Base-by-base conservation (phyloP, 1,140 invertebrate genomes). In the Lasioglossum albipes region DNA sequence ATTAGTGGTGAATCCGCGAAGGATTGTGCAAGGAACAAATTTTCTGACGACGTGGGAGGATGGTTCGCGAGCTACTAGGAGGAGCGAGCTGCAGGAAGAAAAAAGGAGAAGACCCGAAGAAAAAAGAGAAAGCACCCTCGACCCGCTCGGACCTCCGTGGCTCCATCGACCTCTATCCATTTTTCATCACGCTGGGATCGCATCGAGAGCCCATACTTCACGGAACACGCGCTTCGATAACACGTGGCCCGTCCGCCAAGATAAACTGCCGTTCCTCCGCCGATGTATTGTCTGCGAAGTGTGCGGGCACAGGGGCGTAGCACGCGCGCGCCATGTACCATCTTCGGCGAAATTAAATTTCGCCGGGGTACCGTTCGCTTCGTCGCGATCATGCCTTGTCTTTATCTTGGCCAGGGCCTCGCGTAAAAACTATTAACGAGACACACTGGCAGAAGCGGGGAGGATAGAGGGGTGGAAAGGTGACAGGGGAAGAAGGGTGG, bases 351-450 rank as follows among this genome's bases (percentile, higher is more conserved):
- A 73, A 79, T 79, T 72, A 54, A 42, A 73, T 79, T 73, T 49
- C 22, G 6, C 10, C 59, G 68, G 27, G 62, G 54, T 54, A 31
- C 18, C 59, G 42, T 69, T 66, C 57, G 57, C 72, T 71, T 20
- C 45, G 27, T 45, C 75, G 65, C 59, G 45, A 57, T 72, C 76
- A 20, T 79, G 76, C 12, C 76, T 59, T 65, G 69, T 57, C 76
- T 79, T 45, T 79, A 79, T 79, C 76, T 79, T 41, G 36, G 64
- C n/a, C 49, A 3, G 3, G 36, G 36, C 5, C 36, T 20, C 69
- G 69, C 49, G 65, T 42, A 18, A 18, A 81, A 83, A 76, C 84
- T 81, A 84, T 85, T 85, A 85, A 85, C 61, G 77, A 84, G 82
- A 76, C 76, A 72, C 41, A 49, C 73, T 3, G 66, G 49, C 31